These are phyloP conservation scores for Heliconius eleuchia DNA, from an alignment of 1,140 invertebrate species.

Conservation along the genomic window DNA sequence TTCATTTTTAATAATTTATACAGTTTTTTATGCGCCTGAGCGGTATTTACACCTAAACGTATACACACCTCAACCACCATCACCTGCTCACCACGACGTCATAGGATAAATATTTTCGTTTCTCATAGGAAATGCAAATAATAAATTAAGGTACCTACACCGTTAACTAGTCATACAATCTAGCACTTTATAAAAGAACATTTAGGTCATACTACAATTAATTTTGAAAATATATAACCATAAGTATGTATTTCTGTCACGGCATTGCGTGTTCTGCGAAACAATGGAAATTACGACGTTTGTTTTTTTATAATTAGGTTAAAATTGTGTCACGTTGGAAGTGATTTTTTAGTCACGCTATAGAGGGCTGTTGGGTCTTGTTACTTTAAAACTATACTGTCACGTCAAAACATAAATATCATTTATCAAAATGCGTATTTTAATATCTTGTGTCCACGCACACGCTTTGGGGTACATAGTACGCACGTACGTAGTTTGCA, in stretches of 20 bases:
- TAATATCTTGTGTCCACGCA: background rate
- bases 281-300: conserved; percentile 25
- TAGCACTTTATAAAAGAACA: background rate
- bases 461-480: too few species aligned
- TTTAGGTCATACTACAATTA: conserved; percentile 14
- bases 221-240: conserved; percentile 14
- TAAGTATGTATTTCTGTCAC: conserved; percentile 3
- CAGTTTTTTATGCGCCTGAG: too few species aligned
- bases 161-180: background rate
- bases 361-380: background rate
- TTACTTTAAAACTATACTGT: background rate
- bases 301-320: conserved; percentile 20
- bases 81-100: too few species aligned
- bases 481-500: too few species aligned
- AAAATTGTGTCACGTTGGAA: conserved; percentile 16
- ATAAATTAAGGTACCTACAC: background rate
- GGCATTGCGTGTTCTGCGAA: conserved; percentile 6
- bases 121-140: too few species aligned
- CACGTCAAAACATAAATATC: background rate
- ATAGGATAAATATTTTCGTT: too few species aligned
- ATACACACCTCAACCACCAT: too few species aligned
- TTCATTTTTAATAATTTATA: too few species aligned
- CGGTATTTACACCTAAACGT: too few species aligned
- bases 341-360: conserved; percentile 23
- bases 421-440: background rate